Evolutionary conservation across 1,140 invertebrate species (phyloP).

Genomic region (Drosophila neocordata): DNA sequence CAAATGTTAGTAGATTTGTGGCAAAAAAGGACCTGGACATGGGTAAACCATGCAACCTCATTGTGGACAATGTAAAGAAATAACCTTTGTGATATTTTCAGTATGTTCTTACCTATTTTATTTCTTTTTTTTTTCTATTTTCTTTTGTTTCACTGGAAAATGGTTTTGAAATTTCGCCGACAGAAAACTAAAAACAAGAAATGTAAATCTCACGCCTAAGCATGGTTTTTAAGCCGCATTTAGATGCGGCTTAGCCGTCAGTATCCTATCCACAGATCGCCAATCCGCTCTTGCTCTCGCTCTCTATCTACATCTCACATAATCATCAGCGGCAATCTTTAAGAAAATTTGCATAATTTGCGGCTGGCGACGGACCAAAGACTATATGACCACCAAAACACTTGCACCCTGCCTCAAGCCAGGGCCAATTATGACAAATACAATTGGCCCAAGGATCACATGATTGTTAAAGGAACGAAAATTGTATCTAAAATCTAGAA

Average conservation of each 20-base stretch:
- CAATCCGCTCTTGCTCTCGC: background rate
- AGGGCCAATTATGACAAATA: background rate
- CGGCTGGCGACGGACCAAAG: constrained; percentile 43
- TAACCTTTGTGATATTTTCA: constrained; percentile 8
- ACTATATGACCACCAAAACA: constrained; percentile 24
- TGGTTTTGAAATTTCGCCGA: constrained; percentile 71
- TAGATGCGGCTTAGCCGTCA: constrained; percentile 64
- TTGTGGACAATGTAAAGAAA: constrained; percentile 5
- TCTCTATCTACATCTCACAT: constrained; percentile 3
- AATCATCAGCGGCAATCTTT: constrained; percentile 71
- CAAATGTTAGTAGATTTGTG: background rate
- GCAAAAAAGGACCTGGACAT: constrained; percentile 14
- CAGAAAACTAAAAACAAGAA: constrained; percentile 22
- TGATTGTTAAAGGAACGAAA: no score
- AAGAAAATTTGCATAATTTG: constrained; percentile 76
- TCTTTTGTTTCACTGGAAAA: constrained; percentile 50
- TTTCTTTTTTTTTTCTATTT: constrained; percentile 47
- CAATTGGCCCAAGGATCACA: no score
- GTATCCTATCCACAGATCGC: constrained; percentile 21
- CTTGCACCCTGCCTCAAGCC: background rate
- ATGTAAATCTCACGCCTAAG: constrained; percentile 78
- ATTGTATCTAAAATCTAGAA: no score
- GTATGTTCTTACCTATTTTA: background rate
- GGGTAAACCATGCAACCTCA: no score
- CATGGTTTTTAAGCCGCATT: constrained; percentile 72